Conservation (phyloP, 23 tunicate species). For the Oikopleura dioica region DNA sequence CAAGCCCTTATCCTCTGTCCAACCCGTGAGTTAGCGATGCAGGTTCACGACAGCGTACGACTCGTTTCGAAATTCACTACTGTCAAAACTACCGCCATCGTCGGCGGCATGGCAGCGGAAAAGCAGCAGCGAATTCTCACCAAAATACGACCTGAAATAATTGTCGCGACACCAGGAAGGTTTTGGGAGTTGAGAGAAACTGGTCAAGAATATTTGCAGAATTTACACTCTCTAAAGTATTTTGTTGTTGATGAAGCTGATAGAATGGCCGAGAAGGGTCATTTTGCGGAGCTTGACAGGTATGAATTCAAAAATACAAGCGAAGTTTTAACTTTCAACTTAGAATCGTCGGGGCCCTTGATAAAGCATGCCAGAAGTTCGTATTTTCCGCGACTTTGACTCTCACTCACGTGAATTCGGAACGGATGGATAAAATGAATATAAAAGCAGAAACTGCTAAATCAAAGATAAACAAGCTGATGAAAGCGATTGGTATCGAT, state of each 20-base stretch:
- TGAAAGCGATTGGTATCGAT: constrained; percentile 31
- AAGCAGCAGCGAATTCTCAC: constrained; percentile 45
- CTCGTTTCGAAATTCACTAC: constrained; percentile 26
- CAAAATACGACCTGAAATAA: constrained; percentile 36
- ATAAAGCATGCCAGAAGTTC: constrained; percentile 58
- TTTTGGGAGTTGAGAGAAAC: constrained; percentile 42
- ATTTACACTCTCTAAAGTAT: constrained; percentile 24
- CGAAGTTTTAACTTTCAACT: not conserved
- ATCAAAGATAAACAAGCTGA: constrained; percentile 28
- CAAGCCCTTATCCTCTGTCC: not conserved
- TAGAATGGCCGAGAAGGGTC: constrained; percentile 77
- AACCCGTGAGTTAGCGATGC: not conserved
- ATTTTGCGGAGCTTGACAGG: constrained; percentile 64
- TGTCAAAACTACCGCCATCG: constrained; percentile 25
- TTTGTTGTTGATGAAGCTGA: constrained; percentile 92
- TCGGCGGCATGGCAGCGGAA: constrained; percentile 83
- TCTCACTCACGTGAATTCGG: constrained; percentile 23
- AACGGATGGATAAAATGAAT: constrained; percentile 15
- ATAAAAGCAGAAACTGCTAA: not conserved
- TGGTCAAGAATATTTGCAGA: constrained; percentile 29
- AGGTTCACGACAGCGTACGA: not conserved
- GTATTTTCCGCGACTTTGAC: constrained; percentile 87
- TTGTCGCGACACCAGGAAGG: constrained; percentile 82
- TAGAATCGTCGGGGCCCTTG: not conserved
- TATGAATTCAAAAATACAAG: constrained; percentile 24